A percentile compares a stretch with the other conserved stretches of the same genome.
Conservation (phyloP, 2,888 invertebrate species). For the Theretra japonica region DNA sequence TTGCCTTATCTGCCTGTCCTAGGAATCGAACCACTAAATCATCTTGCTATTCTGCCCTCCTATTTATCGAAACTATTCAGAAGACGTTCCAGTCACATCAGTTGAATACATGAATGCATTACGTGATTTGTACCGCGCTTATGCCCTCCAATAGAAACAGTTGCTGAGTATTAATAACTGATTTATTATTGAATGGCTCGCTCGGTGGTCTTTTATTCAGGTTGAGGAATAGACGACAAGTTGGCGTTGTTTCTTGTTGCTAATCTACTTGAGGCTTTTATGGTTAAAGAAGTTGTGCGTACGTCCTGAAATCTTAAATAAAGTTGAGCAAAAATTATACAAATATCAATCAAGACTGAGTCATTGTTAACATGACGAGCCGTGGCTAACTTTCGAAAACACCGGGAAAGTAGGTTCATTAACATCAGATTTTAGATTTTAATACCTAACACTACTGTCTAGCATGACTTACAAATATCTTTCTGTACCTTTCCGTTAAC, state of each 20-base stretch:
- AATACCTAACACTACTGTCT: not conserved
- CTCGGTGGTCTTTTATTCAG: constrained; percentile 3
- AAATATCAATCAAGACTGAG: not conserved
- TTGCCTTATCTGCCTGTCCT: too few species aligned
- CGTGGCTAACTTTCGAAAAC: not conserved
- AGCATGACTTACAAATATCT: not conserved
- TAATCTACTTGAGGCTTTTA: too few species aligned
- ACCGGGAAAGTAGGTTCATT: not conserved
- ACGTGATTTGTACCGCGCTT: not conserved
- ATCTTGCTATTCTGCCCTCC: not conserved
- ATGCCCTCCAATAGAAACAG: not conserved
- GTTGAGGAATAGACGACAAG: not conserved
- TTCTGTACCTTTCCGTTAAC: not conserved
- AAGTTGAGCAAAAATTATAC: too few species aligned
- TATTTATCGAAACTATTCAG: too few species aligned
- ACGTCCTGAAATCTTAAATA: too few species aligned
- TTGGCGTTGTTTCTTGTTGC: too few species aligned
- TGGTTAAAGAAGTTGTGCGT: not conserved
- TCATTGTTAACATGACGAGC: not conserved
- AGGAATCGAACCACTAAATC: too few species aligned
- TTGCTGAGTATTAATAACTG: constrained; percentile 8
- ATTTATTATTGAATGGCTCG: constrained; percentile 23
- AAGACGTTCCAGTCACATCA: not conserved
- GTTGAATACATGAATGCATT: not conserved
- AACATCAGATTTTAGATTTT: not conserved